A percentile compares a stretch with the other conserved stretches of the same genome.
Evolutionary conservation across 2,113 vertebrate species (phyloP).

Genomic region (Ursus arctos): DNA sequence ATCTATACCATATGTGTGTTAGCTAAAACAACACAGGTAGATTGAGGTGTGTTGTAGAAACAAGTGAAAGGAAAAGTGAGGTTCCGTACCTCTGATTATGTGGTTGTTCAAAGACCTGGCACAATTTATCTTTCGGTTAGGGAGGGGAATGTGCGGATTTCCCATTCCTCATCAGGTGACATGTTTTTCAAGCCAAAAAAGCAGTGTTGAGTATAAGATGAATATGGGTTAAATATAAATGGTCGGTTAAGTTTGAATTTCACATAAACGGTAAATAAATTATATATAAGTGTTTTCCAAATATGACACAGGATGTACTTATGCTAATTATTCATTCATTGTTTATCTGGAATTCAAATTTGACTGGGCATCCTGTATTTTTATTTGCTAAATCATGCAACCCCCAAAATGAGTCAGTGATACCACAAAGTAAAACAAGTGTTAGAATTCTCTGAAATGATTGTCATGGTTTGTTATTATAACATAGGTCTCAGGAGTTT

Average conservation of each 20-base stretch:
- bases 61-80: neutral
- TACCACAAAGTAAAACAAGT: neutral
- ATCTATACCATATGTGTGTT: rapidly evolving
- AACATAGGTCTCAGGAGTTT: neutral
- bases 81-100: neutral
- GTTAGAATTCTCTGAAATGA: neutral
- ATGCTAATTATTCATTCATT: neutral
- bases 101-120: neutral
- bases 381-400: neutral
- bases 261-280: neutral
- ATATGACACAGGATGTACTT: neutral
- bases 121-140: neutral
- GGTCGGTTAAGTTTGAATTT: conserved; percentile 2
- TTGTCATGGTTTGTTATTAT: neutral
- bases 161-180: neutral
- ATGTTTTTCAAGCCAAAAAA: neutral
- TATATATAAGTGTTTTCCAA: neutral
- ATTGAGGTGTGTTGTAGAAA: neutral
- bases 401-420: neutral
- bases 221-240: neutral
- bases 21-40: neutral
- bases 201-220: no score
- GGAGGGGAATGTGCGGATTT: neutral
- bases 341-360: neutral
- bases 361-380: neutral